Evolutionary conservation across 2,888 invertebrate genomes (phyloP), one percentile per base, ranked within the genome.

Genomic region (Apeira syringaria): DNA sequence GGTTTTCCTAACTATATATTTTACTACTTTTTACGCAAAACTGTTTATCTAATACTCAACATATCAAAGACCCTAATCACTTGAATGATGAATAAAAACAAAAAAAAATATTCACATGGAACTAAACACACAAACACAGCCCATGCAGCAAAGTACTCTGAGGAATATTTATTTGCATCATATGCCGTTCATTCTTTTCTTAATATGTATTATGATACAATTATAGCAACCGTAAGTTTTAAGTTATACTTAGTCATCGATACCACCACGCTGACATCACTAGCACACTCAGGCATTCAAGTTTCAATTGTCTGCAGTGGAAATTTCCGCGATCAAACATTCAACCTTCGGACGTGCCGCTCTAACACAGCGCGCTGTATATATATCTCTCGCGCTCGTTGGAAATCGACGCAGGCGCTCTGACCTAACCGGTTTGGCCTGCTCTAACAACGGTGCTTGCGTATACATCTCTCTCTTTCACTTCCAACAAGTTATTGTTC

Each of bases 231-330:
- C n/a, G n/a, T n/a, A n/a, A n/a, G n/a, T n/a, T n/a, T 15, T 4
- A 36, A 28, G 11, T 28, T 24, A 20, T 18, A 38, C 47, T 32
- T 12, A 44, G 5, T 32, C 40, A 46, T 64, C 64, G 65, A 70
- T 57, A 62, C 13, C 50, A 32, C 27, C 24, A 40, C 9, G 4
- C 46, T 47, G 24, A 32, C 74, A 65, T 56, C 72, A 65, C 77
- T 79, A 64, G 48, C 50, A 57, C 58, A 71, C 74, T 69, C 70
- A 74, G 69, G 71, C 78, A 74, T 80, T 84, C 78, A 84, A 78
- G 81, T 87, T 87, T 84, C 87, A 88, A 72, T 88, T 88, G 89
- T 88, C 78, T 80, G 75, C 85, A 81, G 83, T 88, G 89, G 89
- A 89, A 89, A 88, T 80, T 89, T 89, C 89, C 89, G 87, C 81